phyloP scores from a whole-genome alignment of 1,140 invertebrate species.

The Zaprionus nigranus region DNA sequence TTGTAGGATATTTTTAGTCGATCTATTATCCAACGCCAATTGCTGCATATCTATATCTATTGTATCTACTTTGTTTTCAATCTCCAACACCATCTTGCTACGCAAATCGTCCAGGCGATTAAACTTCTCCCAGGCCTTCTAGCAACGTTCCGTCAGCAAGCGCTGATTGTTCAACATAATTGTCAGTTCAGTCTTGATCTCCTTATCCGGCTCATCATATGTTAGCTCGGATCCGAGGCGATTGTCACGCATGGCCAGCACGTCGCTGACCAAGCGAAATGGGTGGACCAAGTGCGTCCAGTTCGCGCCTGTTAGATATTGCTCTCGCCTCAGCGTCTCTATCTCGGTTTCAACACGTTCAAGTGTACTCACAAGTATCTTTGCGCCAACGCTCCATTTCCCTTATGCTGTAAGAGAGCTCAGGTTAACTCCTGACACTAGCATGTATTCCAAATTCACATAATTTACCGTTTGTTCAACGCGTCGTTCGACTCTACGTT shows the following conservation, averaged over 20 bases:
- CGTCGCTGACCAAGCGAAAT: constrained; percentile 91
- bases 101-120: constrained; percentile 92
- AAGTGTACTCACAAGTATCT: constrained; percentile 88
- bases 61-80: constrained; percentile 92
- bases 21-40: constrained; percentile 89
- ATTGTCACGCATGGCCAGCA: constrained; percentile 91
- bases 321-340: constrained; percentile 89
- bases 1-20: constrained; percentile 92
- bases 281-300: constrained; percentile 90
- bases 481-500: constrained; percentile 92
- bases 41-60: constrained; percentile 92
- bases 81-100: constrained; percentile 90
- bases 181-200: constrained; percentile 92
- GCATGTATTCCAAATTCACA: not conserved
- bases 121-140: constrained; percentile 93
- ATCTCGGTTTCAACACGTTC: constrained; percentile 90
- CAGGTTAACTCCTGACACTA: no score
- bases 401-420: constrained; percentile 86
- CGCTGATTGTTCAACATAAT: constrained; percentile 91
- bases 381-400: constrained; percentile 91
- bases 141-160: constrained; percentile 89
- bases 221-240: constrained; percentile 92
- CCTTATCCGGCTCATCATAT: constrained; percentile 92
- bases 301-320: constrained; percentile 90
- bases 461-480: constrained; percentile 87